Evolutionary conservation across 2,797 vertebrate genomes (phyloP).

Genomic region (Brachyalestes nurse): DNA sequence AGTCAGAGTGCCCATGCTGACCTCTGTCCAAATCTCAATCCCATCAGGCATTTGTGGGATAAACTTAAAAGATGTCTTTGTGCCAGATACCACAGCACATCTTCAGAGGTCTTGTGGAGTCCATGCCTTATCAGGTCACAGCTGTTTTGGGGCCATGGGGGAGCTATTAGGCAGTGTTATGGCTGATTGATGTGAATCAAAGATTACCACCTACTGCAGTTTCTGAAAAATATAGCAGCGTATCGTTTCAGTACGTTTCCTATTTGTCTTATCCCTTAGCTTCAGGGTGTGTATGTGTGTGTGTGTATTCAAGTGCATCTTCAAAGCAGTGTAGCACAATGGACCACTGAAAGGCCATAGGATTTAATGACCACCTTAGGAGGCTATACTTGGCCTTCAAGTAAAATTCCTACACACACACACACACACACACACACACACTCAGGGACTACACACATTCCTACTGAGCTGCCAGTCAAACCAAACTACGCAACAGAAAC

Average conservation of each 20-base stretch:
- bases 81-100: too few species aligned
- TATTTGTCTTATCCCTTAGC: background rate
- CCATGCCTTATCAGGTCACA: too few species aligned
- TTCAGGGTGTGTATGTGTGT: conserved; percentile 60
- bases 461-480: conserved; percentile 80
- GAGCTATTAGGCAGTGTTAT: too few species aligned
- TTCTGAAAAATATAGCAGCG: background rate
- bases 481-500: conserved; percentile 81
- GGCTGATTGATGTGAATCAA: too few species aligned
- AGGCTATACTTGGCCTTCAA: conserved; percentile 84
- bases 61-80: too few species aligned
- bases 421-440: conserved; percentile 56
- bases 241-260: background rate
- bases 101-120: too few species aligned
- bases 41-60: too few species aligned
- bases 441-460: conserved; percentile 71
- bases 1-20: too few species aligned
- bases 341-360: conserved; percentile 78
- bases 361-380: conserved; percentile 80
- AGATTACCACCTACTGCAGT: too few species aligned
- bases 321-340: conserved; percentile 81
- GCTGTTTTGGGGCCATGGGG: too few species aligned
- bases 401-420: conserved; percentile 81
- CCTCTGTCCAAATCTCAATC: too few species aligned
- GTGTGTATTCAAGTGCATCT: conserved; percentile 63